A percentile compares a stretch with the other conserved stretches of the same genome.
These are phyloP conservation scores for Bombyx mandarina DNA, from an alignment of 1,140 invertebrate species.

Conservation along the genomic window DNA sequence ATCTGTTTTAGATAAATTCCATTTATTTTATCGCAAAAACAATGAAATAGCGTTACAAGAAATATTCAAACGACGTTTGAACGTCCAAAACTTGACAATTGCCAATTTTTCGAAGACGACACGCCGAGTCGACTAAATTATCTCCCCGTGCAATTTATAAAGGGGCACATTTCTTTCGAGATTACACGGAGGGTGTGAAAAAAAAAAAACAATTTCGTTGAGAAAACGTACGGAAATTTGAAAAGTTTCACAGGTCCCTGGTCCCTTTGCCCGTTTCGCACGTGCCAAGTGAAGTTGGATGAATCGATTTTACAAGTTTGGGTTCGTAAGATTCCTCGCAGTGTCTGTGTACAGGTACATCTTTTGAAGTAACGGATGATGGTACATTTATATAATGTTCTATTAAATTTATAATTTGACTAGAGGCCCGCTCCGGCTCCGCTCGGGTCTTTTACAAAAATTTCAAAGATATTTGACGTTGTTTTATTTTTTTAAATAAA, in stretches of 20 bases:
- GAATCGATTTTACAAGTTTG: constrained; percentile 7
- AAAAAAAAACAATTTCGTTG: constrained; percentile 13
- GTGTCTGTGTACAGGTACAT: too few relatives aligned
- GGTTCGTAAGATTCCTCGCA: too few relatives aligned
- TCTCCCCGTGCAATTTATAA: constrained; percentile 15
- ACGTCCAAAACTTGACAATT: constrained; percentile 14
- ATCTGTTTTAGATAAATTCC: too few relatives aligned
- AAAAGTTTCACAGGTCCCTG: constrained; percentile 9
- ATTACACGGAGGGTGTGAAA: constrained; percentile 4
- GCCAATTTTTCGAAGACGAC: constrained; percentile 15
- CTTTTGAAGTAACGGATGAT: too few relatives aligned
- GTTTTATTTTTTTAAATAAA: too few relatives aligned
- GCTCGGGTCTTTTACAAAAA: too few relatives aligned
- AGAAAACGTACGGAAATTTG: constrained; percentile 8
- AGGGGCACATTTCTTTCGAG: constrained; percentile 14
- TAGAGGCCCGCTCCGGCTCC: too few relatives aligned
- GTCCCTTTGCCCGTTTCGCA: constrained; percentile 3
- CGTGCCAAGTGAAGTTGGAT: constrained; percentile 7
- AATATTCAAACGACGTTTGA: constrained; percentile 1
- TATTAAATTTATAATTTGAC: too few relatives aligned
- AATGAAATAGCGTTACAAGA: not conserved
- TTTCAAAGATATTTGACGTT: too few relatives aligned
- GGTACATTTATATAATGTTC: too few relatives aligned
- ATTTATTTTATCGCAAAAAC: too few relatives aligned
- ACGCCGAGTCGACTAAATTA: constrained; percentile 13